Base-by-base conservation (phyloP, 1,140 invertebrate species). In the Acyrthosiphon pisum region DNA sequence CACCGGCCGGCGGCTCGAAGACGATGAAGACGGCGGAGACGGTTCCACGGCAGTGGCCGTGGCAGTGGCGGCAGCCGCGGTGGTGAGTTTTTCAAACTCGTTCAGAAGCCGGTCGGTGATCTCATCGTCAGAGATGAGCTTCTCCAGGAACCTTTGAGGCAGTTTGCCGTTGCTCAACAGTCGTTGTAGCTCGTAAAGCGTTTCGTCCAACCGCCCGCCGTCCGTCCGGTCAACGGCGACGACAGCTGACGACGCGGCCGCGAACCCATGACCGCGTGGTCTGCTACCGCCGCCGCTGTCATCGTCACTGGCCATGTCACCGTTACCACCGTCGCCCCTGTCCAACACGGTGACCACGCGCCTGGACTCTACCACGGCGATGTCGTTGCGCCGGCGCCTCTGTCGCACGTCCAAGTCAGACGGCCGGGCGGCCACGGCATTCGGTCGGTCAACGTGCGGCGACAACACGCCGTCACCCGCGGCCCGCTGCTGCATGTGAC, bases 351-450 rank as follows among this genome's bases (percentile, higher is more conserved):
- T 53, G 18, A 92, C 18, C 41, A 92, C 91, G 2, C 91, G 60
- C 35, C 68, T 83, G n/a, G 91, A 84, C 46, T 92, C 60, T 6
- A 92, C 91, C n/a, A 83, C 44, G 7, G 68, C 89, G 46, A 92
- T 50, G n/a, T 92, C 91, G 41, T 93, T 94, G 94, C 91, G 95
- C 95, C 50, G 94, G 93, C 37, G 95, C 94, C 97, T 96, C 0
- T 96, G 95, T 14, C 96, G 94, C 23, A 96, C 96, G 92, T 96
- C 95, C 94, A 97, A 96, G 89, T 96, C 95, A 44, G 96, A 96
- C 90, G 95, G 94, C 94, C 95, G 93, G 94, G 89, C 8, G 11
- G 94, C 89, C 22, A 35, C 90, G 37, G 60, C 30, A 30, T 76
- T 76, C 11, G 60, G 60, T n/a, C 30, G 60, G 46, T 56, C 89